Percentiles rank a stretch among this genome's conserved stretches.
phyloP scores from a whole-genome alignment of 2,888 invertebrate genomes.

The Lochmaea capreae region DNA sequence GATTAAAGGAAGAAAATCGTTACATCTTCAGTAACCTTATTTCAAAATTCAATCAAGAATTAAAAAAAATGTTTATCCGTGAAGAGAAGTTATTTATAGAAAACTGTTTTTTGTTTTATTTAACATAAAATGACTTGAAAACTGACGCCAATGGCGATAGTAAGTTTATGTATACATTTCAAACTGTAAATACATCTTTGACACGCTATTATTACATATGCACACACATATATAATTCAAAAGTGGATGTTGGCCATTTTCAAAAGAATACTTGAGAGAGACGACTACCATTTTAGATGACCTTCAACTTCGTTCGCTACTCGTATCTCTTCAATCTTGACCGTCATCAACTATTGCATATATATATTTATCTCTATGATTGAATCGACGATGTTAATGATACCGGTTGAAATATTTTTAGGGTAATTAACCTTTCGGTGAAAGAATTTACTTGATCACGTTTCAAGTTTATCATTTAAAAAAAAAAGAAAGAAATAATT shows the following conservation, averaged over 20 bases:
- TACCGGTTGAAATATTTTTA: slow-evolving; percentile 7
- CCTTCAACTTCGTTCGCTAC: slow-evolving; percentile 15
- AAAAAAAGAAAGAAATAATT: neutral
- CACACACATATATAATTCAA: slow-evolving; percentile 16
- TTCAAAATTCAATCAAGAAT: no score
- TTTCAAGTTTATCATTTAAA: neutral
- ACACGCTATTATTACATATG: slow-evolving; percentile 40
- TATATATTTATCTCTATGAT: neutral
- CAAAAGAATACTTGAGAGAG: slow-evolving; percentile 9
- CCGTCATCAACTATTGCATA: slow-evolving; percentile 13
- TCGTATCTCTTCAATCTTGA: slow-evolving; percentile 17
- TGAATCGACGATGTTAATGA: neutral
- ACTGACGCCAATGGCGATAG: neutral
- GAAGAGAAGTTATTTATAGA: neutral
- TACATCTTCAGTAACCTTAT: no score
- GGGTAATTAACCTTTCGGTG: neutral
- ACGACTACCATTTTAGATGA: slow-evolving; percentile 2
- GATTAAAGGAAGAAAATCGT: no score
- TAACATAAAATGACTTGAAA: neutral
- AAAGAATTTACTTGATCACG: neutral
- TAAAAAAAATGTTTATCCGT: no score
- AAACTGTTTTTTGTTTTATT: neutral
- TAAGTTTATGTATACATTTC: slow-evolving; percentile 14
- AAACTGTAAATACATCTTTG: slow-evolving; percentile 35
- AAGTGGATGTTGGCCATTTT: slow-evolving; percentile 30